Base-by-base conservation (phyloP, 2,113 vertebrate species). In the Myrmecobius fasciatus region DNA sequence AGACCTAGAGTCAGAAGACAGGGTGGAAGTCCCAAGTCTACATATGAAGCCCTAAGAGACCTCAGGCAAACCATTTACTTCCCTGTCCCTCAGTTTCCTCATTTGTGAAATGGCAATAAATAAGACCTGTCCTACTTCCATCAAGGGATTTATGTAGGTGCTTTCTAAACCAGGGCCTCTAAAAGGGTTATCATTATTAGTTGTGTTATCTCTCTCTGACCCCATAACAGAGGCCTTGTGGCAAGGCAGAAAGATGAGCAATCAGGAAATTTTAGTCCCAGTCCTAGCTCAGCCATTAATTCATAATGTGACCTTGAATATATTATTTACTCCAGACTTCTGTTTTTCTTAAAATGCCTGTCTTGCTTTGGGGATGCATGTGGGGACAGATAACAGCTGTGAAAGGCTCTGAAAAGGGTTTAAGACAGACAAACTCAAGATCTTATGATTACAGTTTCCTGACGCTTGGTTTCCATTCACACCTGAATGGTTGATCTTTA, bases 171-270 rank as follows among this genome's bases (percentile, higher is more conserved):
- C 28, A n/a, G 0, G 8, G 2, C 8, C 90, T 14, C 51, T 7
- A 53, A 0, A 12, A 28, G 28, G 17, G 53, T 3, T 0, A 25
- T 51, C 54, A 90, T 31, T 1, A 54, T 52, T 0, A 8, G 17
- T 75, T 22, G 52, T 25, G 46, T 17, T 36, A 0, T 17, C 36
- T 31, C 49, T 53, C 1, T 22, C 2, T 54, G 26, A 75, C 36
- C 36, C 36, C 36, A 36, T 9, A 75, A 43, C 36, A 43, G 60
- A n/a, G 36, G 17, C 36, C 36, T 75, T 20, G 46, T 25, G 25
- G 94, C 11, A 89, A 51, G 3, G 24, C 11, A 53, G 52, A 36
- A 75, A 22, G 49, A 90, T 3, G 90, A 60, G 46, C 60, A 52
- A 28, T 56, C 67, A 53, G 11, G 56, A 47, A 67, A 46, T 54